Percentiles rank a stretch among this genome's conserved stretches.
phyloP scores from a whole-genome alignment of 2,888 invertebrate species.

The Cantharis nigra region DNA sequence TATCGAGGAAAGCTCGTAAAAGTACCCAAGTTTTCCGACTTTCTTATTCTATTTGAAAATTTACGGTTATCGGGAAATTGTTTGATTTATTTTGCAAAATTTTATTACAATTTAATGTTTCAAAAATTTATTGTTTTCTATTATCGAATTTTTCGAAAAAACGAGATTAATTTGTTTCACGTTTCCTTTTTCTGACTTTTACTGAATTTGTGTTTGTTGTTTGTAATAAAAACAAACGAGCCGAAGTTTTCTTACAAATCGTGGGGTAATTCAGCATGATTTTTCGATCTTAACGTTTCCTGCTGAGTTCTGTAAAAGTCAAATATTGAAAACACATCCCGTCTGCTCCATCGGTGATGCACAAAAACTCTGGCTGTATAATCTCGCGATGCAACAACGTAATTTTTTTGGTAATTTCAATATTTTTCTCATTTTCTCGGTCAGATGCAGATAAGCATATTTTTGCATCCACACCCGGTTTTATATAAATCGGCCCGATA shows the following conservation, averaged over 20 bases:
- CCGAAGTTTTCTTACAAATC: not conserved
- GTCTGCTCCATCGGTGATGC: not conserved
- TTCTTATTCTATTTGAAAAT: not conserved
- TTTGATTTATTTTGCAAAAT: conserved; percentile 1
- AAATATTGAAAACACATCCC: not conserved
- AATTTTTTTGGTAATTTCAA: conserved; percentile 1
- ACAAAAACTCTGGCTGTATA: not conserved
- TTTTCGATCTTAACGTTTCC: not conserved
- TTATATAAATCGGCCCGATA: conserved; percentile 28
- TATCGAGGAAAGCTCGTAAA: not conserved
- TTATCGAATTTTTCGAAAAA: not conserved
- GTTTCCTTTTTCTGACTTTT: not conserved
- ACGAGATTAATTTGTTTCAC: not conserved
- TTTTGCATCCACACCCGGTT: conserved; percentile 29
- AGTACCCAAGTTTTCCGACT: not conserved
- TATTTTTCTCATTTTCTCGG: conserved; percentile 24
- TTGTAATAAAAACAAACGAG: conserved; percentile 1
- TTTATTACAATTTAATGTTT: not conserved
- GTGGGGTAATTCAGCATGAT: not conserved
- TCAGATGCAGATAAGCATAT: conserved; percentile 28
- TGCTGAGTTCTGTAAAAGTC: not conserved
- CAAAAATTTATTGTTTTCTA: not conserved
- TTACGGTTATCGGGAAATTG: not conserved
- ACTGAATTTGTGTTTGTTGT: not conserved
- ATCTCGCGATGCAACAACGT: not conserved